These are phyloP conservation scores for Sphenodon punctatus DNA, from an alignment of 2,797 vertebrate genomes.

Conservation along the genomic window DNA sequence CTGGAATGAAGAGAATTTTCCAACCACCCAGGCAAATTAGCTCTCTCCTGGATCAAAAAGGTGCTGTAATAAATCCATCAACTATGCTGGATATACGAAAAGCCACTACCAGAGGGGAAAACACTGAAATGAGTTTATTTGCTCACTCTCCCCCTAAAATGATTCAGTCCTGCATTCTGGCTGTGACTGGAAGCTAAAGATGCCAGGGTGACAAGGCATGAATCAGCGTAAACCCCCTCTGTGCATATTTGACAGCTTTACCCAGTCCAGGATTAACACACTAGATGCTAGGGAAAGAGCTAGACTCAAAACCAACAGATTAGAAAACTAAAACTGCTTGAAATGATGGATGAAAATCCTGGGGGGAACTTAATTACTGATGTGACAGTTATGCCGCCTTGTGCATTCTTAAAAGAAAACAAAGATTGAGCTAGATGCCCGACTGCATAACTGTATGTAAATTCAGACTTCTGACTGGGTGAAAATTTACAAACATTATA, in stretches of 20 bases:
- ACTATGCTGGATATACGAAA: neutral
- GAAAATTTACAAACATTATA: neutral
- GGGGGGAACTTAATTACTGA: neutral
- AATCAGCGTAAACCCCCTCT: neutral
- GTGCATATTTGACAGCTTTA: neutral
- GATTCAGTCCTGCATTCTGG: constrained; percentile 27
- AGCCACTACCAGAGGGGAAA: constrained; percentile 23
- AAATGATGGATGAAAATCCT: neutral
- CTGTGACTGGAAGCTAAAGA: constrained; percentile 13
- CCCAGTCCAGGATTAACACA: neutral
- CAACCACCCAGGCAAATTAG: neutral
- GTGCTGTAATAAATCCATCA: constrained; percentile 38
- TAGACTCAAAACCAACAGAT: neutral
- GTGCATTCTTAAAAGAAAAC: neutral
- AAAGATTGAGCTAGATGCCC: neutral
- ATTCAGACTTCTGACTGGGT: neutral
- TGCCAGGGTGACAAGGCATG: neutral
- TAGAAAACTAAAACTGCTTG: neutral
- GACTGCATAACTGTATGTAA: neutral
- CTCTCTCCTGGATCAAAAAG: constrained; percentile 20
- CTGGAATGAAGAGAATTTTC: neutral
- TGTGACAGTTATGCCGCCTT: neutral
- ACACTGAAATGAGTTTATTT: constrained; percentile 33
- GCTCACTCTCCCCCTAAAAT: constrained; percentile 53
- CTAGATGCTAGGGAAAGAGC: neutral